Conservation (phyloP, 2,888 invertebrate genomes). For the Drosophila demipolita region DNA sequence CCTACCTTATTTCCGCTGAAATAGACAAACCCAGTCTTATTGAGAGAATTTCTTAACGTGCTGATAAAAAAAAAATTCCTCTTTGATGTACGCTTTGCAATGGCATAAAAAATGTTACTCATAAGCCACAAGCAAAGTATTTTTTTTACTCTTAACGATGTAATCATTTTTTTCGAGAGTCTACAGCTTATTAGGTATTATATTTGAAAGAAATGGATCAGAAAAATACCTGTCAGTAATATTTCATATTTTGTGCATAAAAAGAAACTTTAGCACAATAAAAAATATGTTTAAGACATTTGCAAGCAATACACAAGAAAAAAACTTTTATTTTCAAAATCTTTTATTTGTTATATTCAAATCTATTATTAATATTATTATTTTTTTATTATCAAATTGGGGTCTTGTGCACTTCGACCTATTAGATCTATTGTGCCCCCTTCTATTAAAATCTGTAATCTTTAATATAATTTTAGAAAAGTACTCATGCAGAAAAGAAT, state of each 20-base stretch:
- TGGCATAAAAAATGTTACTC: neutral
- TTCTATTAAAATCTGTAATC: neutral
- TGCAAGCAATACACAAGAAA: neutral
- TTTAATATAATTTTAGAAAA: neutral
- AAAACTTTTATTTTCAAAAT: accelerated
- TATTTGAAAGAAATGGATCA: neutral
- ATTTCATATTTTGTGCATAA: neutral
- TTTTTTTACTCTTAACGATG: neutral
- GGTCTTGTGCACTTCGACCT: too few species aligned
- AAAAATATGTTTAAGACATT: too few species aligned
- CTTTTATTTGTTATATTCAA: neutral
- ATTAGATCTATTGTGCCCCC: too few species aligned
- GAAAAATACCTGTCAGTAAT: neutral
- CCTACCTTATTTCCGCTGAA: neutral
- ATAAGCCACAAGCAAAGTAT: neutral
- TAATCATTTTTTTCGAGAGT: neutral
- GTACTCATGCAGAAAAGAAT: neutral
- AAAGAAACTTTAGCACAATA: too few species aligned
- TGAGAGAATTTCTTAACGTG: neutral
- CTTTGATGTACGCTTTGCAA: neutral
- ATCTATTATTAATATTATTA: too few species aligned
- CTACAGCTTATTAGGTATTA: neutral
- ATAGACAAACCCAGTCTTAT: neutral
- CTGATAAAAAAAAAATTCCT: neutral
- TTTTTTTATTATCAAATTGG: too few species aligned